Conservation (phyloP, 2,888 invertebrate species). For the Leptothorax acervorum region DNA sequence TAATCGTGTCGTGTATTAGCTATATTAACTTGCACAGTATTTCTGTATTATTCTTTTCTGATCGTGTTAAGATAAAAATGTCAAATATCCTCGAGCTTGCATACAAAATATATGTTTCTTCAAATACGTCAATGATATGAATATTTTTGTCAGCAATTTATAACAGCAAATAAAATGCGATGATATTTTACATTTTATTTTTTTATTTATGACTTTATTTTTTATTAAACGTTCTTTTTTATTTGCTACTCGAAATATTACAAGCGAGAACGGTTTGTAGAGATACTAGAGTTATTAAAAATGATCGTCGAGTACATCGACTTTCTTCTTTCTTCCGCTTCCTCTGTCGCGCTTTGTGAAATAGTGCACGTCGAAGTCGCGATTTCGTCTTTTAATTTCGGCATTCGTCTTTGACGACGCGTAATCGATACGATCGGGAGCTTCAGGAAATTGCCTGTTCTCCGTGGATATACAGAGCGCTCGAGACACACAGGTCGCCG, state of each 20-base stretch:
- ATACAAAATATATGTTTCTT: not conserved
- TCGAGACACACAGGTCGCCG: constrained; percentile 31
- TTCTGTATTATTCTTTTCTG: not conserved
- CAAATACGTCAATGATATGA: not conserved
- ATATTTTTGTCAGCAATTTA: not conserved
- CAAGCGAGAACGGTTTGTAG: not conserved
- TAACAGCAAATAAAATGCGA: not conserved
- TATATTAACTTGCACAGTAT: not conserved
- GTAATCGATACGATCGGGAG: constrained; percentile 36
- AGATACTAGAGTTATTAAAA: constrained; percentile 25
- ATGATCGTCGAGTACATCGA: constrained; percentile 43
- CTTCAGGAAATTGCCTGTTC: constrained; percentile 65
- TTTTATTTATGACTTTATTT: not conserved
- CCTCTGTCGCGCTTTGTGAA: constrained; percentile 20
- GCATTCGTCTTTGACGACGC: constrained; percentile 72
- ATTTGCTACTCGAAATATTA: not conserved
- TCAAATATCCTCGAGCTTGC: not conserved
- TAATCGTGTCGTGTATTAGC: constrained; percentile 6
- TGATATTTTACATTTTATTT: not conserved
- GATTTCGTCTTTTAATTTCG: constrained; percentile 69
- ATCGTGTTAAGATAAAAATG: not conserved
- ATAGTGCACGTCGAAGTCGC: constrained; percentile 36
- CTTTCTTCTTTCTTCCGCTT: constrained; percentile 2
- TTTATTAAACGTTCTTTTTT: not conserved
- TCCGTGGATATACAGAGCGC: constrained; percentile 42